Percentiles rank a stretch among this genome's conserved stretches.
phyloP scores from a whole-genome alignment of 2,888 invertebrate species.

The Drosophila stalkeri region DNA sequence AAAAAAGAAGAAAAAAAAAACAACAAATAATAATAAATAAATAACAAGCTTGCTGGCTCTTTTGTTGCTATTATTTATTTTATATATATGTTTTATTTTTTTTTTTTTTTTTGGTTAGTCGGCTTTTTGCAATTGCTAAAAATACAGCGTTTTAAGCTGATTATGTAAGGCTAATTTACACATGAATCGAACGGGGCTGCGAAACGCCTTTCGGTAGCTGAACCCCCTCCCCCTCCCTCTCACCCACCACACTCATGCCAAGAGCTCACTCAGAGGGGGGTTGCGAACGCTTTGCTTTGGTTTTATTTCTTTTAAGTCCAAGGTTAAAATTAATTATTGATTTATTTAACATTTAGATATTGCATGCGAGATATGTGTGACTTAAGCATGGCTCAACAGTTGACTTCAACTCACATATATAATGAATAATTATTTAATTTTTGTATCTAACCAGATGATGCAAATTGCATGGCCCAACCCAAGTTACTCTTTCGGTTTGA shows the following conservation, averaged over 20 bases:
- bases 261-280: neutral
- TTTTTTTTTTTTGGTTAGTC: conserved; percentile 29
- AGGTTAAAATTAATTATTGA: conserved; percentile 77
- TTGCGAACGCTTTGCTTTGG: conserved; percentile 44
- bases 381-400: conserved; percentile 23
- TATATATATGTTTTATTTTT: neutral
- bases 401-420: neutral
- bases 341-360: conserved; percentile 64
- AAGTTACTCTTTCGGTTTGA: conserved; percentile 31
- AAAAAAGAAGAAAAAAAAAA: conserved; percentile 27
- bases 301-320: conserved; percentile 76
- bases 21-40: conserved; percentile 43
- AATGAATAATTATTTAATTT: neutral
- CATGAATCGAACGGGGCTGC: conserved; percentile 66
- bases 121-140: conserved; percentile 77
- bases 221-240: neutral
- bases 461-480: conserved; percentile 42
- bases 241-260: conserved; percentile 2
- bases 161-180: conserved; percentile 80
- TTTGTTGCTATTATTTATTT: conserved; percentile 22
- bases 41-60: conserved; percentile 34
- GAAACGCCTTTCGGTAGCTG: conserved; percentile 50
- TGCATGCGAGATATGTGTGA: conserved; percentile 48
- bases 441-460: conserved; percentile 25
- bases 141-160: conserved; percentile 69